phyloP scores from a whole-genome alignment of 1,140 invertebrate genomes.

The Heliconius himera region DNA sequence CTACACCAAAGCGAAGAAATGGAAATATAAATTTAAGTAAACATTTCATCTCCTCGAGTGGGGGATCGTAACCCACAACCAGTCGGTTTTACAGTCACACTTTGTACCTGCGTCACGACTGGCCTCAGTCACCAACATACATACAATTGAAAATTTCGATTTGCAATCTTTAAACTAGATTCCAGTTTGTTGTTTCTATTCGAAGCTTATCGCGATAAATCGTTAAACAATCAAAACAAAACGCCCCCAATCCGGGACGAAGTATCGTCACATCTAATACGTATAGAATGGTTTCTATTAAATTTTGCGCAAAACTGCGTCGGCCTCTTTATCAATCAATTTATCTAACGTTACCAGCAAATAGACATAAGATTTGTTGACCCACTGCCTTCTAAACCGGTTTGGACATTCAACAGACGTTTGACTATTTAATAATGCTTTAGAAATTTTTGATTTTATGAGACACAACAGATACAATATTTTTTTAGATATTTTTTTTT shows the following conservation, averaged over 20 bases:
- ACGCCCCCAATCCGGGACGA: constrained; percentile 45
- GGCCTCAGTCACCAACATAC: neutral
- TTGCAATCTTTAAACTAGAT: constrained; percentile 32
- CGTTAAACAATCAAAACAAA: constrained; percentile 49
- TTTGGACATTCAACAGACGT: constrained; percentile 59
- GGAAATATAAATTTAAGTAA: no score
- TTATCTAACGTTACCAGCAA: constrained; percentile 67
- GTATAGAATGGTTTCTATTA: constrained; percentile 71
- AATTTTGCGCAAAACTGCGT: constrained; percentile 66
- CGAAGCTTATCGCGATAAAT: constrained; percentile 49
- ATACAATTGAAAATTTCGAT: constrained; percentile 24
- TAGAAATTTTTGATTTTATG: constrained; percentile 41
- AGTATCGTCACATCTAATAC: constrained; percentile 46
- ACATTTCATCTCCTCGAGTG: no score
- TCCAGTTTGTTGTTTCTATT: constrained; percentile 50
- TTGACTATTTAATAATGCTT: constrained; percentile 55
- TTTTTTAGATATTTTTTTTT: neutral
- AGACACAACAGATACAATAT: constrained; percentile 20
- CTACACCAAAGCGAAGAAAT: no score
- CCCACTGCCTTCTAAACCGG: constrained; percentile 61
- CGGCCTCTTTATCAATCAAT: constrained; percentile 73
- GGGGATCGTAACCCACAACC: no score
- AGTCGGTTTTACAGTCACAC: no score
- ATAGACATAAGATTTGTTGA: constrained; percentile 68
- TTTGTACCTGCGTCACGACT: no score